Evolutionary conservation across 2,797 vertebrate genomes (phyloP), one percentile per base, ranked within the genome.

Genomic region (Xenops minutus): DNA sequence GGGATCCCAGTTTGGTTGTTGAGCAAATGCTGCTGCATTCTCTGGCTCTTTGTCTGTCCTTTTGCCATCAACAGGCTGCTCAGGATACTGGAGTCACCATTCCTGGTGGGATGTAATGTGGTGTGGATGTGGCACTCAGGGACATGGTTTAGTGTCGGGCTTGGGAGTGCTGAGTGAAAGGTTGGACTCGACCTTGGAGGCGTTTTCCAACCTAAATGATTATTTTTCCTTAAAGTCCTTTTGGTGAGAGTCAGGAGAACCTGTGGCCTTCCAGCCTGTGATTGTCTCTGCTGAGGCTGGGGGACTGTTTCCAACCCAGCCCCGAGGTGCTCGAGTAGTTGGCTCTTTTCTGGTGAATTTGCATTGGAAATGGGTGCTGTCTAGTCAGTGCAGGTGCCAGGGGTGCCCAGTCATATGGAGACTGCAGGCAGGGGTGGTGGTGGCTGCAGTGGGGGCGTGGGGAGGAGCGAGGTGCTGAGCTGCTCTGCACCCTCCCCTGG

Each of bases 321-420:
- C 27, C 17, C 1, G 7, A 6, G 1, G 8, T 23, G 32, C 71
- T 88, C 0, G 0, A 54, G 69, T 1, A 10, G 21, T 8, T 10
- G n/a, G 36, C 39, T 56, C 32, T 82, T 43, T 48, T 46, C 12
- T 17, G 72, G 1, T 0, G 4, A 32, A 68, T 91, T 82, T 87
- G 75, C 75, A 48, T 59, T 1, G n/a, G 87, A 84, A 82, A 46
- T 48, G 49, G 51, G 12, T 23, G 30, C 36, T 64, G 87, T 51
- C 58, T 15, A 22, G 1, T 61, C 55, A 16, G 39, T 0, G 5
- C 93, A 95, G 96, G 89, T 95, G 96, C 75, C 4, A 7, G 0
- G 3, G 52, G 16, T 1, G 20, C 72, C 32, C 55, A 73, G 85
- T 91, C 87, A 87, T 90, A 49, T 0, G 0, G 67, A 87, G 82